Evolutionary conservation across 2,113 vertebrate species (phyloP).

Genomic region (Sarotherodon lohbergeri): DNA sequence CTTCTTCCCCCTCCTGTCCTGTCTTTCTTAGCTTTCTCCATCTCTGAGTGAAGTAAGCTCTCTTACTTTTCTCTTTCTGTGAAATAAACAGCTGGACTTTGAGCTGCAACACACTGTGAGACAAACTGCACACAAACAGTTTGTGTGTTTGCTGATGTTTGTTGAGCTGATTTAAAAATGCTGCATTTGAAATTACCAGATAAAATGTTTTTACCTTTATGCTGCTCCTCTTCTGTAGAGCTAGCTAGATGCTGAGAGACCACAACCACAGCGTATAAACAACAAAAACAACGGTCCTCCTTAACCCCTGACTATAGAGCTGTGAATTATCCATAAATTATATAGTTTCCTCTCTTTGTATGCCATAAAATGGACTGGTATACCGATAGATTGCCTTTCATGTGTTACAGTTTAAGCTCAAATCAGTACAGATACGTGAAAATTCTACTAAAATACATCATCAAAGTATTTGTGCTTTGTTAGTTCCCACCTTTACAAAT

Average conservation of each 20-base stretch:
- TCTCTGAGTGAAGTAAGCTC: background rate
- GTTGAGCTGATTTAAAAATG: background rate
- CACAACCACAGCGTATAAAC: background rate
- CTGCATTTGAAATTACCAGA: background rate
- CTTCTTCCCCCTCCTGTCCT: too few species aligned
- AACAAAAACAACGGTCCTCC: background rate
- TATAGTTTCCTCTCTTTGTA: accelerated
- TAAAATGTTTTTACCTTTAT: background rate
- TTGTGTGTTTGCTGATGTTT: background rate
- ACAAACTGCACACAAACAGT: background rate
- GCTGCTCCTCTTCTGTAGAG: background rate
- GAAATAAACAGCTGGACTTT: background rate
- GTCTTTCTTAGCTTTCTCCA: too few species aligned
- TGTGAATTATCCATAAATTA: background rate
- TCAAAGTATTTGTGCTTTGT: background rate
- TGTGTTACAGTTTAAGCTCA: background rate
- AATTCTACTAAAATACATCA: background rate
- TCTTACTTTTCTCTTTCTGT: background rate
- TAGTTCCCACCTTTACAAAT: background rate
- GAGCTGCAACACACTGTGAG: background rate
- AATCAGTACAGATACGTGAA: background rate
- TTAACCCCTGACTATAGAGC: background rate
- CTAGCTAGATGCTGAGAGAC: background rate
- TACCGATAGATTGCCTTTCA: background rate
- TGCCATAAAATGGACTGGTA: background rate